Conservation (phyloP, 2,888 invertebrate genomes). For the Mactromeris polynyma region DNA sequence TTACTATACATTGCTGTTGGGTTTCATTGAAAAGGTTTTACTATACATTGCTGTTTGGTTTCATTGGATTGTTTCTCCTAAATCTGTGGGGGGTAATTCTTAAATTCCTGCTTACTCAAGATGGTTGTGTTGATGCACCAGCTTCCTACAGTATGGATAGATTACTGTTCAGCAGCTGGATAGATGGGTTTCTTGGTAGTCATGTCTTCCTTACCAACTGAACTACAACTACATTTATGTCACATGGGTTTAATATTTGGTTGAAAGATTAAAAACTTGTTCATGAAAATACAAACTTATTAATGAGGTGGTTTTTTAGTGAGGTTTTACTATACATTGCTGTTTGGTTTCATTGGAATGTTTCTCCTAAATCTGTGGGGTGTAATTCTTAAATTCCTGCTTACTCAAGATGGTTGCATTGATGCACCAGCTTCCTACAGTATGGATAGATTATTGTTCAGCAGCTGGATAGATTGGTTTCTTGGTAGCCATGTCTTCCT, state of each 20-base stretch:
- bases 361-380: too few relatives aligned
- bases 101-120: neutral
- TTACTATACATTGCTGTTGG: too few relatives aligned
- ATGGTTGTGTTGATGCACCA: neutral
- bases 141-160: neutral
- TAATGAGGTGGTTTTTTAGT: too few relatives aligned
- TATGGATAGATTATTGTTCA: conserved; percentile 42
- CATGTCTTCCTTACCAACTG: conserved; percentile 57
- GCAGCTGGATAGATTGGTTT: conserved; percentile 42
- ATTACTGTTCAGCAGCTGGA: conserved; percentile 53
- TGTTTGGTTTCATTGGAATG: too few relatives aligned
- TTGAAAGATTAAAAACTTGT: too few relatives aligned
- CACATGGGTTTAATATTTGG: too few relatives aligned
- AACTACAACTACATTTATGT: conserved; percentile 2
- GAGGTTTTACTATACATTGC: too few relatives aligned
- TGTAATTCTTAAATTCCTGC: neutral
- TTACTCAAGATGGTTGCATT: conserved; percentile 27
- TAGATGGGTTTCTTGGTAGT: conserved; percentile 12
- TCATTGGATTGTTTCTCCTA: too few relatives aligned
- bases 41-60: too few relatives aligned
- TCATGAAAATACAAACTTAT: too few relatives aligned
- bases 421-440: neutral
- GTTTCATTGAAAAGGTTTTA: too few relatives aligned
- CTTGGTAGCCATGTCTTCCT: conserved; percentile 17
- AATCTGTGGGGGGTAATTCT: too few relatives aligned